These are phyloP conservation scores for Trypoxylus dichotomus DNA, from an alignment of 1,140 invertebrate genomes.

Conservation along the genomic window DNA sequence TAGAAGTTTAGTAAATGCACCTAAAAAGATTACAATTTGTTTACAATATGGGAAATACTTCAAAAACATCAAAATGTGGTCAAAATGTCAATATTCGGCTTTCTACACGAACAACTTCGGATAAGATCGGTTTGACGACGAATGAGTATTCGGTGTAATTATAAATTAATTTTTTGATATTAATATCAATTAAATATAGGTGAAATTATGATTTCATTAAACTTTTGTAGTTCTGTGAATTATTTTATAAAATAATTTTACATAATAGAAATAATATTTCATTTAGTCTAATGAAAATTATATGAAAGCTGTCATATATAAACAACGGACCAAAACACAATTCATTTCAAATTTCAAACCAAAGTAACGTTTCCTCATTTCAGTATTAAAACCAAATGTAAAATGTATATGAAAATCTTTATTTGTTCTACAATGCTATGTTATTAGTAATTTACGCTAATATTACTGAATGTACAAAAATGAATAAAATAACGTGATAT, in stretches of 20 bases:
- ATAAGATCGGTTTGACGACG: background rate
- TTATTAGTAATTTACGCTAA: background rate
- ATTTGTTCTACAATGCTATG: background rate
- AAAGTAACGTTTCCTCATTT: background rate
- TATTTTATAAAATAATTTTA: background rate
- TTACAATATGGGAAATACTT: background rate
- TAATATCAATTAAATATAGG: too few species aligned
- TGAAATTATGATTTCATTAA: too few species aligned
- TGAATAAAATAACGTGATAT: background rate
- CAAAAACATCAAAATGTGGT: background rate
- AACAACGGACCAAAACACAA: background rate
- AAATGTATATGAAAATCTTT: background rate
- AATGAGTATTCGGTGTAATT: too few species aligned
- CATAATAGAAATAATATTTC: background rate
- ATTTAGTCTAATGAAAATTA: background rate
- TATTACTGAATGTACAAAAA: background rate
- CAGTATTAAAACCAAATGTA: background rate
- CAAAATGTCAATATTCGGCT: background rate
- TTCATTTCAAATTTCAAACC: background rate
- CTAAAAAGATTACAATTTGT: background rate
- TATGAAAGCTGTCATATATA: background rate
- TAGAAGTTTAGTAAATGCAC: background rate
- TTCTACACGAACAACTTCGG: background rate
- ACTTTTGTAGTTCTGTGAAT: too few species aligned
- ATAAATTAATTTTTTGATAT: too few species aligned